These are phyloP conservation scores for Cinclus mexicanus DNA, from an alignment of 2,113 vertebrate genomes.

Conservation along the genomic window DNA sequence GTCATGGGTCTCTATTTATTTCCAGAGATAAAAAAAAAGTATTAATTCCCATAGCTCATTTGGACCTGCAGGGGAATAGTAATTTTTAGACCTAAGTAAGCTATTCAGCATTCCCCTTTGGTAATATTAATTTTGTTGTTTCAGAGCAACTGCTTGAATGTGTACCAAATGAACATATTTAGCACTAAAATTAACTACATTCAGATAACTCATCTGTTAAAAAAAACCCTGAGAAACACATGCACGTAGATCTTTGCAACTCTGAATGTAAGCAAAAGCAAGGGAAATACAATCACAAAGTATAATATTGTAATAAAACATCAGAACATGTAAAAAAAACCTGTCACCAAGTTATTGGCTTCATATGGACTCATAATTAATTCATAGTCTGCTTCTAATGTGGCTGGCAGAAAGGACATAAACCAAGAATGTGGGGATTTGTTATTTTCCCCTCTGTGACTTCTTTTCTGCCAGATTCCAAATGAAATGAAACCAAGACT, in stretches of 20 bases:
- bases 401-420: slow-evolving; percentile 31
- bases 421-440: slow-evolving; percentile 30
- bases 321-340: slow-evolving; percentile 12
- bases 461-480: slow-evolving; percentile 59
- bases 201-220: background rate
- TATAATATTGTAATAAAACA: slow-evolving; percentile 47
- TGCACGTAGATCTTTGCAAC: background rate
- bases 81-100: background rate
- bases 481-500: slow-evolving; percentile 67
- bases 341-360: slow-evolving; percentile 44
- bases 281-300: background rate
- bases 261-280: background rate
- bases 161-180: background rate
- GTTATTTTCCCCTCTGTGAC: slow-evolving; percentile 39
- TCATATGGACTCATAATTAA: slow-evolving; percentile 67
- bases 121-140: background rate
- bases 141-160: background rate
- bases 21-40: slow-evolving; percentile 14
- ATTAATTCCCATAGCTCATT: slow-evolving; percentile 21
- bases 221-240: slow-evolving; percentile 12
- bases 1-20: slow-evolving; percentile 15
- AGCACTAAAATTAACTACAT: background rate
- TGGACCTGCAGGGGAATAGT: background rate
- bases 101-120: background rate
- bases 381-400: slow-evolving; percentile 49